Evolutionary conservation across 2,888 invertebrate species (phyloP), one percentile per base, ranked within the genome.

Genomic region (Octodonta nipae): DNA sequence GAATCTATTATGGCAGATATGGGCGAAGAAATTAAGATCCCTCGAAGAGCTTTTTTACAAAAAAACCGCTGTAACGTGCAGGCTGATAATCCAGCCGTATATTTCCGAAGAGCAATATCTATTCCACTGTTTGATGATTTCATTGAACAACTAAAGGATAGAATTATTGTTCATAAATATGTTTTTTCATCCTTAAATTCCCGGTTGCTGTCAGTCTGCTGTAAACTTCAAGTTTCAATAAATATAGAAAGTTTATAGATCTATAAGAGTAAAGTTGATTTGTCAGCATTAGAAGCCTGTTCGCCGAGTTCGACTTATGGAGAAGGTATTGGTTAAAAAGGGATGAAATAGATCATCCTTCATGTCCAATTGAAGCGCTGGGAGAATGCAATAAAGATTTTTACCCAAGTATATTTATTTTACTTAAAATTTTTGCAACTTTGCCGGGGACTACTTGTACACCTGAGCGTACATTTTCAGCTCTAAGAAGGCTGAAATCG

Each of bases 391-490:
- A 26, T 7, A n/a, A 6, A 7, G 20, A 20, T 7, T n/a, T 20
- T n/a, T 20, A 20, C n/a, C 20, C 20, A 20, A 20, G n/a, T 20
- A 20, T 20, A n/a, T 20, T 20, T 20, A 20, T 20, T 7, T n/a
- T 20, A 20, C n/a, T 20, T 7, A 20, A 20, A 26, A 26, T 26
- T 7, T 26, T 26, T 26, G 26, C 26, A 7, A 7, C 26, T 26
- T 26, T 26, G 26, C 26, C 26, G 6, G 26, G 5, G 26, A 26
- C 26, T 5, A 26, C 26, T n/a, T 5, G 26, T 5, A 26, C 26
- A 6, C 6, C 26, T 10, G 26, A 26, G 26, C 5, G 26, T 5
- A 26, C 26, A 5, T 26, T 26, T 10, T 26, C 26, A 5, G 10
- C 26, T 26, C 26, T 26, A 5, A 26, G 11, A 10, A 7, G 26